Evolutionary conservation across 92 coral and sea anemone genomes (phyloP), one percentile per base, ranked within the genome.

Genomic region (Plumapathes pennacea): DNA sequence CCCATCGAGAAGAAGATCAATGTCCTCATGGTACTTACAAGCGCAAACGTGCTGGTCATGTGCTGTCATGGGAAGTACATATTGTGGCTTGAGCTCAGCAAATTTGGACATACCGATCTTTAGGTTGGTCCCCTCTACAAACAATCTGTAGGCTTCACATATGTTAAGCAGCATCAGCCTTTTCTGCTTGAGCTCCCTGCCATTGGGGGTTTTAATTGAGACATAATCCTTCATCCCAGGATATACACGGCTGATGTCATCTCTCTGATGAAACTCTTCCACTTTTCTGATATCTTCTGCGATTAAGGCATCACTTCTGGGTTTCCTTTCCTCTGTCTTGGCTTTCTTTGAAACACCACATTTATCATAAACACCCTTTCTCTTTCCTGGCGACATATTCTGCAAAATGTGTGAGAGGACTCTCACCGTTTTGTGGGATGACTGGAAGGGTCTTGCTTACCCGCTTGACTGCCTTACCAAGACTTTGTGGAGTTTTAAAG

Each of bases 211-310:
- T 33, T 32, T 50, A 5, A 69, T 67, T 0, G 72, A 69, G 3
- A 76, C 67, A 56, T 62, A 76, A 55, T 76, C 71, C 19, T 22
- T 19, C 31, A 10, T 82, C 25, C 81, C 81, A n/a, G 77, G 90
- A 14, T 55, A 76, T 52, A 70, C 77, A 1, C 60, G 63, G 39
- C 69, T 66, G 66, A 67, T 47, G 3, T 56, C 56, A 39, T 66
- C 76, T 4, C 54, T 19, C 3, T 3, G 29, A 28, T 43, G 56
- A 45, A 54, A 64, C 5, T 28, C 32, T 63, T 54, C 13, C 25
- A 74, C 74, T 5, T 44, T 38, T 34, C 64, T 0, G 5, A 55
- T 60, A 1, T 59, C 55, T 1, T 36, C 39, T 33, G 31, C 32
- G 36, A 77, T 43, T 4, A 60, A 50, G 43, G 84, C 72, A 67